These are phyloP conservation scores for Oscarella lobularis DNA, from an alignment of 37 sponge, comb jelly and placozoan genomes.

Conservation along the genomic window DNA sequence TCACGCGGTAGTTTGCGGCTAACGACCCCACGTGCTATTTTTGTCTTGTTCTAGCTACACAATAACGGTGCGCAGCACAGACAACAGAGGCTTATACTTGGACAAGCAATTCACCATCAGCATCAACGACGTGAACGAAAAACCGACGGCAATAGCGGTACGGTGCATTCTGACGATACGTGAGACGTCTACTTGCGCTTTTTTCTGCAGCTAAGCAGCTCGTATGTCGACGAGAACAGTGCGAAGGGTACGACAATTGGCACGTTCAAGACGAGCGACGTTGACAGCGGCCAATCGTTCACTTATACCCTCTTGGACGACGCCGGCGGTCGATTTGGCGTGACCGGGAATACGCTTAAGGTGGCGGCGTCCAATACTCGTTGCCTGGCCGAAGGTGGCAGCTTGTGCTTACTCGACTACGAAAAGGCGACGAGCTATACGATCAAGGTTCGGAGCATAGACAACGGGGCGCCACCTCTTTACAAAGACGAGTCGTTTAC, in stretches of 20 bases:
- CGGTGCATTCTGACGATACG: neutral
- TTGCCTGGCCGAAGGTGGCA: constrained; percentile 4
- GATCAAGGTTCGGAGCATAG: neutral
- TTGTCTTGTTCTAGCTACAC: neutral
- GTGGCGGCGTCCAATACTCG: constrained; percentile 5
- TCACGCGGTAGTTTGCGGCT: too few relatives aligned
- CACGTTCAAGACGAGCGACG: neutral
- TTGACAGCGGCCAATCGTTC: neutral
- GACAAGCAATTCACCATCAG: neutral
- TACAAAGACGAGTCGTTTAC: neutral
- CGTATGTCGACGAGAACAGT: neutral
- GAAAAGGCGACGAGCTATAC: neutral
- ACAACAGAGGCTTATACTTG: neutral
- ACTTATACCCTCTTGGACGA: neutral
- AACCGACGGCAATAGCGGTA: neutral
- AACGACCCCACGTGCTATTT: too few relatives aligned
- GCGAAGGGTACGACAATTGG: neutral
- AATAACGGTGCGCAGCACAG: neutral
- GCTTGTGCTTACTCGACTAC: constrained; percentile 1
- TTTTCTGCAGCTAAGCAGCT: neutral
- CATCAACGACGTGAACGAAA: neutral
- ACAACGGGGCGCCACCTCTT: neutral
- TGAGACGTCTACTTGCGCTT: neutral
- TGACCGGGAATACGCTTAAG: neutral
- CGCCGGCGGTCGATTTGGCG: neutral